A percentile compares a stretch with the other conserved stretches of the same genome.
Evolutionary conservation across 2,888 invertebrate species (phyloP).

Genomic region (Caenorhabditis zanzibari): DNA sequence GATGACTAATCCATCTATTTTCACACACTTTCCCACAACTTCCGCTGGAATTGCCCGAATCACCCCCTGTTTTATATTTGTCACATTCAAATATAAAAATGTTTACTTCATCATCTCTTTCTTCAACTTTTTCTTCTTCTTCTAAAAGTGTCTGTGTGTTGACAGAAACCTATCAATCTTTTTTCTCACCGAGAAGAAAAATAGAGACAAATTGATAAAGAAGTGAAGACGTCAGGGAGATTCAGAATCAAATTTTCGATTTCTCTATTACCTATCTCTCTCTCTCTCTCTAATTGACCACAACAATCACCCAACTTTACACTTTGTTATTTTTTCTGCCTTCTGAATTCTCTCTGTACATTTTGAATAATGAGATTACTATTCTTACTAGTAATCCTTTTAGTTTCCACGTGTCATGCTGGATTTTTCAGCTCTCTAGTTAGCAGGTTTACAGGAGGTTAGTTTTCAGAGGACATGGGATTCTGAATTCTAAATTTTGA

Average conservation of each 20-base stretch:
- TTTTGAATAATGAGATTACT: constrained; percentile 33
- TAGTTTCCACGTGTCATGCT: constrained; percentile 44
- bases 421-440: constrained; percentile 63
- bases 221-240: neutral
- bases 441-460: constrained; percentile 49
- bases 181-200: neutral
- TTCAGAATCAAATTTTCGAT: constrained; percentile 7
- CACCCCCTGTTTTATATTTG: constrained; percentile 12
- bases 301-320: constrained; percentile 20
- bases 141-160: constrained; percentile 16
- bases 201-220: constrained; percentile 1
- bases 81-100: constrained; percentile 30
- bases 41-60: constrained; percentile 58
- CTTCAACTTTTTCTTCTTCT: too few species aligned
- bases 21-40: constrained; percentile 28
- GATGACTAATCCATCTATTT: constrained; percentile 32
- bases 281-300: constrained; percentile 8
- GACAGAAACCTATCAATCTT: constrained; percentile 33
- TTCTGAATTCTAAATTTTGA: too few species aligned
- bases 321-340: constrained; percentile 13
- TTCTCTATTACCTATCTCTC: constrained; percentile 7
- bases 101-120: constrained; percentile 20
- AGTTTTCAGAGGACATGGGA: neutral
- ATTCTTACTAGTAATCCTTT: neutral
- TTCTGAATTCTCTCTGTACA: neutral